phyloP scores from a whole-genome alignment of 2,888 invertebrate species.

The Chirona hameri region DNA sequence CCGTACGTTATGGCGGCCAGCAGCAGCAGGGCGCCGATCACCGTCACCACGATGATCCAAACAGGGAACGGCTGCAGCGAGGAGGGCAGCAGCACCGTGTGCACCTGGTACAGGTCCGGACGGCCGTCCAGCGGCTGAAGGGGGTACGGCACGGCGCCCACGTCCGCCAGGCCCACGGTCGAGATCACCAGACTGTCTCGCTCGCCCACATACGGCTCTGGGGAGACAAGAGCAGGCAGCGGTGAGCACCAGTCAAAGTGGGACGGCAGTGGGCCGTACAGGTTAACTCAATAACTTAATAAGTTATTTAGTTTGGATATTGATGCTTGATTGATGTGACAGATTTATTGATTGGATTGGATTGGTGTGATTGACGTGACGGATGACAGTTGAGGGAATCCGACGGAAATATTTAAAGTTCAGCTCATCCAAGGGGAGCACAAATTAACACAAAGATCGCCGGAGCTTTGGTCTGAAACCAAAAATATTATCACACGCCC shows the following conservation, averaged over 20 bases:
- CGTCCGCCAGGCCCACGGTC: slow-evolving; percentile 65
- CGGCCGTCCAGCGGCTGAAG: slow-evolving; percentile 65
- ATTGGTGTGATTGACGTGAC: too few species aligned
- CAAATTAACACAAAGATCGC: too few species aligned
- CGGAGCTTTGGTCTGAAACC: too few species aligned
- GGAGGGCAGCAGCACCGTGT: slow-evolving; percentile 69
- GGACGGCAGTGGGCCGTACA: background rate
- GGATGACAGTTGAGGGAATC: too few species aligned
- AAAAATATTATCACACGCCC: background rate
- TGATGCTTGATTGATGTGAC: too few species aligned
- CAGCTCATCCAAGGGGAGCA: too few species aligned
- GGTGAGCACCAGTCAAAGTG: background rate
- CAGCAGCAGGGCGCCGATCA: slow-evolving; percentile 76
- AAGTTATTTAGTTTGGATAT: too few species aligned
- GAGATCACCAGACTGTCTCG: slow-evolving; percentile 78
- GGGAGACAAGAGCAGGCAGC: slow-evolving; percentile 48
- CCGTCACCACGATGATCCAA: slow-evolving; percentile 79
- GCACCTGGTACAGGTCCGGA: slow-evolving; percentile 72
- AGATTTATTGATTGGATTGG: too few species aligned
- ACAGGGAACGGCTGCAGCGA: slow-evolving; percentile 66
- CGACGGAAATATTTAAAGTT: too few species aligned
- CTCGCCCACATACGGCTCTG: slow-evolving; percentile 74
- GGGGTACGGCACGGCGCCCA: slow-evolving; percentile 51
- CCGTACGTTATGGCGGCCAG: slow-evolving; percentile 73
- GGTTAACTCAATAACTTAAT: too few species aligned